Percentiles rank a stretch among this genome's conserved stretches.
Conservation (phyloP, 2,888 invertebrate species). For the Tigriopus californicus region DNA sequence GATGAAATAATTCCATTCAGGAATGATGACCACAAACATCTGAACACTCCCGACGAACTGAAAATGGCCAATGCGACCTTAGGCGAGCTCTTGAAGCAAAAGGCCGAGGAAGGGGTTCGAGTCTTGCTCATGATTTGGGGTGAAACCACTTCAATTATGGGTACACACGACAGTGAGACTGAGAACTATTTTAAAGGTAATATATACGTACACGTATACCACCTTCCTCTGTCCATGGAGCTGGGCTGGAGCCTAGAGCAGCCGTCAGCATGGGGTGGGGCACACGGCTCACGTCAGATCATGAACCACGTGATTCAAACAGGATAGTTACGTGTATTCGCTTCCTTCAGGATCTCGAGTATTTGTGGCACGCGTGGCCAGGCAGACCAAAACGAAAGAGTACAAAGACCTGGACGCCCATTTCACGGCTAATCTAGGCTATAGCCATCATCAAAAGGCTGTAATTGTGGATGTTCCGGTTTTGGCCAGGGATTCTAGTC, state of each 20-base stretch:
- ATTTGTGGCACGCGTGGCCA: slow-evolving; percentile 17
- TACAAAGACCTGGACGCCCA: slow-evolving; percentile 14
- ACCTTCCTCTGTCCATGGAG: background rate
- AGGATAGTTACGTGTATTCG: background rate
- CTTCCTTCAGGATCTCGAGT: slow-evolving; percentile 11
- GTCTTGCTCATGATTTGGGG: slow-evolving; percentile 19
- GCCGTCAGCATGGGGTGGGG: background rate
- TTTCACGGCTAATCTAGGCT: slow-evolving; percentile 17
- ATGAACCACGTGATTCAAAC: background rate
- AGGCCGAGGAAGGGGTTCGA: slow-evolving; percentile 18
- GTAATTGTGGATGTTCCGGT: slow-evolving; percentile 18
- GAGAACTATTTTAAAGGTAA: slow-evolving; percentile 18
- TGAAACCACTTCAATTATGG: slow-evolving; percentile 19
- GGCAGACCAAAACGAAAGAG: slow-evolving; percentile 18
- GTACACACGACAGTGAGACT: slow-evolving; percentile 19
- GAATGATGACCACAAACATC: background rate
- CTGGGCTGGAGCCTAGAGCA: background rate
- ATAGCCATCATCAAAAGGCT: slow-evolving; percentile 19
- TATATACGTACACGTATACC: background rate
- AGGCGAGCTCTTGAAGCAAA: slow-evolving; percentile 18
- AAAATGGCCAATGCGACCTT: slow-evolving; percentile 15
- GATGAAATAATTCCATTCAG: background rate
- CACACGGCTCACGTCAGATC: too few species aligned
- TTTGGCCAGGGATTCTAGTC: background rate
- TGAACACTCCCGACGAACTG: slow-evolving; percentile 3